Evolutionary conservation across 1,140 invertebrate genomes (phyloP), one percentile per base, ranked within the genome.

Genomic region (Zaprionus ornatus): DNA sequence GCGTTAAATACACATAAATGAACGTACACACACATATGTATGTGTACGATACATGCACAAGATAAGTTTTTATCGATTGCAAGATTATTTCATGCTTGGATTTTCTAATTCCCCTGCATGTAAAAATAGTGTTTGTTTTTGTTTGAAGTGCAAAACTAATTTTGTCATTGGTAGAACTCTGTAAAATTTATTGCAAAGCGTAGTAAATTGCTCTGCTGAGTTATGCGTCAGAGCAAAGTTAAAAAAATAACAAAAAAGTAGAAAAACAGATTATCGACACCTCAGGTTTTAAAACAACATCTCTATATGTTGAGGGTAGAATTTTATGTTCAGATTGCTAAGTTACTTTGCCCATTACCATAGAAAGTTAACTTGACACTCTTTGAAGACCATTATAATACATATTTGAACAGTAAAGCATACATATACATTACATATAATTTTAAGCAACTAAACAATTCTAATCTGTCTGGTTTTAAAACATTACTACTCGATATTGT

Each of bases 1-100:
- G 50, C 35, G 61, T 40, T 74, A 50, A 63, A 57, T 63, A 57
- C 29, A 63, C 45, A 21, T 4, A 19, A 17, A 7, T 42, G 40
- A 17, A 9, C n/a, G 2, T 45, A 45, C 7, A 45, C 1, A 15
- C 3, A 17, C 40, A 17, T 17, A 17, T 45, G n/a, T 45, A n/a
- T 42, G n/a, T 17, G 2, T 42, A 40, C 37, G 37, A 19, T 19
- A 48, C 7, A 10, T 48, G 17, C 4, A 40, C 15, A n/a, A 48
- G 15, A 7, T 48, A 48, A 5, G 19, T 54, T 29, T 62, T 13
- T 32, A 54, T 29, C 5, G 32, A n/a, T 55, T 32, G n/a, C 13
- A 19, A 42, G 63, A 56, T 29, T 48, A 32, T 21, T 23, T 45
- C 10, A 29, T 32, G 3, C 29, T 57, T 4, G 29, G n/a, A 35